phyloP scores from a whole-genome alignment of 2,113 vertebrate genomes.

The Xerus inauris region DNA sequence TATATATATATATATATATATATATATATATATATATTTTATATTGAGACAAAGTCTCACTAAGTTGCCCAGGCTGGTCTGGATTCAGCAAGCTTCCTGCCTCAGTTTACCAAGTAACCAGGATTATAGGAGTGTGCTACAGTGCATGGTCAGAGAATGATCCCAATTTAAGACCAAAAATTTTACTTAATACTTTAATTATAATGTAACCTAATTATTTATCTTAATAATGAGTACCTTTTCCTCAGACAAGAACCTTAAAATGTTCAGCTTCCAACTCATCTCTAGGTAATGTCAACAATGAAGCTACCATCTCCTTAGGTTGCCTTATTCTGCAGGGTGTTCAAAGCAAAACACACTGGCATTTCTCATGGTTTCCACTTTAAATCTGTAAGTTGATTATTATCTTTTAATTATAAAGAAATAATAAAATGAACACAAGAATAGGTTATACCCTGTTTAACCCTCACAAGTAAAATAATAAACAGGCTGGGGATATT shows the following conservation, averaged over 20 bases:
- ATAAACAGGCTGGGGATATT: not conserved
- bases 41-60: too few relatives aligned
- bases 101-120: too few relatives aligned
- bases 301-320: not conserved
- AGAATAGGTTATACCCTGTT: not conserved
- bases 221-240: conserved; percentile 2
- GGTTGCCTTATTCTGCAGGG: not conserved
- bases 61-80: too few relatives aligned
- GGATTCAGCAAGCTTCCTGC: too few relatives aligned
- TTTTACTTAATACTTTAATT: conserved; percentile 18
- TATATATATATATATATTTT: too few relatives aligned
- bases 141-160: not conserved
- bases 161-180: not conserved
- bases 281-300: not conserved
- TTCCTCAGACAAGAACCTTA: conserved; percentile 5
- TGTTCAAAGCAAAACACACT: not conserved
- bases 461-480: not conserved
- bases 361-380: not conserved
- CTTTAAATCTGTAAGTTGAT: not conserved
- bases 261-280: not conserved
- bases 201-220: not conserved
- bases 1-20: too few relatives aligned
- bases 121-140: too few relatives aligned
- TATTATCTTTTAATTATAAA: conserved; percentile 15
- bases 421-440: not conserved